Evolutionary conservation across 2,113 vertebrate genomes (phyloP), one percentile per base, ranked within the genome.

Genomic region (Coregonus clupeaformis): DNA sequence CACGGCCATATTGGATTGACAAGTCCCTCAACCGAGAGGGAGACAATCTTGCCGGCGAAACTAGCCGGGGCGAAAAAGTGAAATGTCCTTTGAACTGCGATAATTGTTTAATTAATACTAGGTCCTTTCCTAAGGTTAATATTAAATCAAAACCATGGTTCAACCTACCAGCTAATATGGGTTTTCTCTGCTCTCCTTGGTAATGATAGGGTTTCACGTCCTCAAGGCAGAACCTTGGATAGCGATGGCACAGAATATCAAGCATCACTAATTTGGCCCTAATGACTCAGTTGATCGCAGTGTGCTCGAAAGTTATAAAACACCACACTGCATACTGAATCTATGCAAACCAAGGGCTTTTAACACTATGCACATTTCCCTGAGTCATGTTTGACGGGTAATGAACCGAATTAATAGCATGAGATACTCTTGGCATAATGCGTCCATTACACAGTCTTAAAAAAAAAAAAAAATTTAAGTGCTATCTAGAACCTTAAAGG

Each of bases 181-280:
- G n/a, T 6, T 69, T 80, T 76, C 79, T 77, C 24, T 18, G 16
- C 29, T n/a, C 72, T 68, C 67, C 67, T 68, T 47, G 67, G 67
- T 68, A 68, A 68, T 82, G n/a, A 1, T 27, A 70, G 57, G 81
- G 57, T 88, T 86, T 87, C 88, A 86, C 78, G 84, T 88, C 82
- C 80, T 84, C 45, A 68, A 82, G 80, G 77, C 85, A 85, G 80
- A 88, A 85, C 86, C 85, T 88, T 88, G 83, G 81, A 85, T 69
- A 67, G 79, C 69, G 49, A 75, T 74, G 71, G 76, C 73, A 73
- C 79, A 77, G 85, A 87, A 90, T 89, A 88, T 84, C 78, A 87
- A 85, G 82, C 80, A 82, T 81, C 82, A 84, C 89, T 88, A 89
- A 90, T 85, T 84, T 86, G 77, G 77, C 80, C 80, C 85, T 89